Evolutionary conservation across 2,888 invertebrate species (phyloP), one percentile per base, ranked within the genome.

Genomic region (Sinopyrophorus schimmeli): DNA sequence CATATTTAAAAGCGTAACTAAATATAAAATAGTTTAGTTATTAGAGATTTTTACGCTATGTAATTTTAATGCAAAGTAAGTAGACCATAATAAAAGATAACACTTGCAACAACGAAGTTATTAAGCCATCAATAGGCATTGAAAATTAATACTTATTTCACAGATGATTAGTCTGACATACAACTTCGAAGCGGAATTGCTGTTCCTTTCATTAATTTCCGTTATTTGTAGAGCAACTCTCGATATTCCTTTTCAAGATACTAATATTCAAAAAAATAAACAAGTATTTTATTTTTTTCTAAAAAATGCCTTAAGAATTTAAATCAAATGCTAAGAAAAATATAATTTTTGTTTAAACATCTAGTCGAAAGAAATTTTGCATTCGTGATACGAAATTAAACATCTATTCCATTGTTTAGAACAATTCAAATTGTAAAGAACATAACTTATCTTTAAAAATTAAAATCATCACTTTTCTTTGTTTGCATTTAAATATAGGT

Each of bases 391-490:
- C 6, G 27, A n/a, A n/a, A n/a, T n/a, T n/a, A n/a, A n/a, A n/a
- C n/a, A n/a, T n/a, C n/a, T n/a, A n/a, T n/a, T n/a, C n/a, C n/a
- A n/a, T n/a, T n/a, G n/a, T n/a, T n/a, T n/a, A n/a, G n/a, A n/a
- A n/a, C n/a, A n/a, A n/a, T n/a, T n/a, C n/a, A n/a, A n/a, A n/a
- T n/a, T n/a, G n/a, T n/a, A n/a, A n/a, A n/a, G n/a, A n/a, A n/a
- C n/a, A n/a, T 16, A 37, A 37, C 26, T 37, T 9, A 37, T 23
- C 37, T 37, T 37, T 34, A 5, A 21, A 17, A 34, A 17, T 35
- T 28, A 35, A 43, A 35, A 27, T 27, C n/a, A 15, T 35, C 43
- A 43, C 43, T 35, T 43, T 43, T 43, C 42, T 20, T 43, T 43
- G 26, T 43, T 43, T 27, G 12, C 14, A 9, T 24, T 24, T 24